These are phyloP conservation scores for Lithosia quadra DNA, from an alignment of 2,888 invertebrate species.

Conservation along the genomic window DNA sequence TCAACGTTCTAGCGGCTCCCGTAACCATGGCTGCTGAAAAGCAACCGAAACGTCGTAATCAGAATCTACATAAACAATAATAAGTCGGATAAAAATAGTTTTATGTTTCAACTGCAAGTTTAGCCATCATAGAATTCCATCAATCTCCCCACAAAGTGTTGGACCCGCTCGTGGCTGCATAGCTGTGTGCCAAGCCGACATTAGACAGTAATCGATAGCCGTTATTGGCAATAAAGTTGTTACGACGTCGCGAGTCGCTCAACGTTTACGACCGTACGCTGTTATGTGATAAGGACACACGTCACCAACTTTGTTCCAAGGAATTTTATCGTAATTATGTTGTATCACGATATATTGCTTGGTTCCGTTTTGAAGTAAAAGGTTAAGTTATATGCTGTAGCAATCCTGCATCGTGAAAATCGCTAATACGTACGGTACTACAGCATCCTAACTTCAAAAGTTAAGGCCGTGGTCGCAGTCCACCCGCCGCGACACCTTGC, in stretches of 20 bases:
- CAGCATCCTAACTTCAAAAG: too few relatives aligned
- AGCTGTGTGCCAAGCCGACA: constrained; percentile 14
- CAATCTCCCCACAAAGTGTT: not conserved
- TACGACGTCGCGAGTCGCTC: constrained; percentile 33
- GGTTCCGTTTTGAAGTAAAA: not conserved
- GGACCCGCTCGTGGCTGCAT: not conserved
- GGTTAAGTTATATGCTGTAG: too few relatives aligned
- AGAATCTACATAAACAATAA: too few relatives aligned
- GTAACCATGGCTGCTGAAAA: not conserved
- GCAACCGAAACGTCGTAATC: not conserved
- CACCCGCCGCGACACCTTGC: too few relatives aligned
- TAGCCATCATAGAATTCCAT: not conserved
- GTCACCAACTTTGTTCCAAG: constrained; percentile 25
- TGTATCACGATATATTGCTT: constrained; percentile 20
- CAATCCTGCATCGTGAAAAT: too few relatives aligned
- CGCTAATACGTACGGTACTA: too few relatives aligned
- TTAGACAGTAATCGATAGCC: constrained; percentile 31
- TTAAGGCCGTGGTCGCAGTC: too few relatives aligned
- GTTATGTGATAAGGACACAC: constrained; percentile 39
- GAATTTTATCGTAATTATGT: constrained; percentile 26
- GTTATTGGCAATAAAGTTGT: constrained; percentile 46
- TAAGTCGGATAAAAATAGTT: too few relatives aligned
- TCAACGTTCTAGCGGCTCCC: too few relatives aligned
- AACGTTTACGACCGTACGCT: constrained; percentile 37
- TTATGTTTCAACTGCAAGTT: not conserved